A percentile compares a stretch with the other conserved stretches of the same genome.
These are phyloP conservation scores for Dendrocincla tyrannina DNA, from an alignment of 2,797 vertebrate species.

Conservation along the genomic window DNA sequence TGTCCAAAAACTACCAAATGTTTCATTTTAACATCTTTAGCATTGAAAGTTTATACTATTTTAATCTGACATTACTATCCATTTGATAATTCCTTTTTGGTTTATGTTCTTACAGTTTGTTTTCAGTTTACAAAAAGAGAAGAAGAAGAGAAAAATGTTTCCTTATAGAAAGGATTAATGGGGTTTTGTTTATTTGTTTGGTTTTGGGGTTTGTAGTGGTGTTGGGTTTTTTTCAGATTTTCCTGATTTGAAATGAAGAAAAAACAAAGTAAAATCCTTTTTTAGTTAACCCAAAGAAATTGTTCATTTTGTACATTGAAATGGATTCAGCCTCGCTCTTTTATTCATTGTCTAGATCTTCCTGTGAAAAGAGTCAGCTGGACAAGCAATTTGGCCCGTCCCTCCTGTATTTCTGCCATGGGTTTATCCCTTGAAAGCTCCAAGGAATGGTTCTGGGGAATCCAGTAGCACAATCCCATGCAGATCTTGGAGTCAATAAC, in stretches of 20 bases:
- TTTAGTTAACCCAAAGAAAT: not conserved
- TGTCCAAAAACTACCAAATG: not conserved
- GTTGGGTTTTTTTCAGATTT: not conserved
- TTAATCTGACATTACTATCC: not conserved
- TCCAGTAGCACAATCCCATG: not conserved
- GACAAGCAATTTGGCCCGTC: not conserved
- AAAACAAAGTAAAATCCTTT: not conserved
- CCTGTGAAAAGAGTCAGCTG: not conserved
- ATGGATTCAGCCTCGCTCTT: not conserved
- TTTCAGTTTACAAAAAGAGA: not conserved
- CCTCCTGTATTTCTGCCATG: not conserved
- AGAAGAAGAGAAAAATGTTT: not conserved
- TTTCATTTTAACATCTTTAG: slow-evolving; percentile 5
- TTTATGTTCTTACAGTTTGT: not conserved
- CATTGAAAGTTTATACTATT: not conserved
- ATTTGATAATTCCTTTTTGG: not conserved
- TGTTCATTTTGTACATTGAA: not conserved
- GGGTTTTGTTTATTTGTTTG: not conserved
- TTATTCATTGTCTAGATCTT: not conserved
- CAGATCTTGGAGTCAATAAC: not conserved
- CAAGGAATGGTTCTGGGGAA: not conserved
- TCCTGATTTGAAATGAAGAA: not conserved
- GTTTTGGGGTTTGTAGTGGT: not conserved
- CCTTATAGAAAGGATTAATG: not conserved
- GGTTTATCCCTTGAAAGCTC: not conserved